These are phyloP conservation scores for Theristicus caerulescens DNA, from an alignment of 2,113 vertebrate species.

Conservation along the genomic window DNA sequence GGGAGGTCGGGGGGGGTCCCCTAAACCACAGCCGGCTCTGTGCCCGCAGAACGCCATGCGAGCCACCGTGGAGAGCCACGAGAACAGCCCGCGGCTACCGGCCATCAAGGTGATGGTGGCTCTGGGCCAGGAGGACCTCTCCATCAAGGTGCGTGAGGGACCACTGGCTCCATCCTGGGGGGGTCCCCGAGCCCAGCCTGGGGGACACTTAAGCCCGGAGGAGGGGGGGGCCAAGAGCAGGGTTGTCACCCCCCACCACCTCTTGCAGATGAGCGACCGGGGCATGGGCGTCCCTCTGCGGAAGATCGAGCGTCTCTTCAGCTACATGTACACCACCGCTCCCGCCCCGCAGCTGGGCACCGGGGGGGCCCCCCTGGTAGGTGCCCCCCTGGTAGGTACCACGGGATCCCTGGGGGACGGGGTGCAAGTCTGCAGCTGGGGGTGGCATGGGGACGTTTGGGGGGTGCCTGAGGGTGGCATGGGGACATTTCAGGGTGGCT, in stretches of 20 bases:
- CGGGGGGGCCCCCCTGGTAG: slow-evolving; percentile 82
- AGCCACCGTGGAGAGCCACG: slow-evolving; percentile 89
- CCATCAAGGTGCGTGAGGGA: slow-evolving; percentile 81
- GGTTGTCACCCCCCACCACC: neutral
- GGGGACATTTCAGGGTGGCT: neutral
- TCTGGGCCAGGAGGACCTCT: slow-evolving; percentile 90
- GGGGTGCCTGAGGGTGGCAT: neutral
- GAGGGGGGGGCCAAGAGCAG: rapidly evolving
- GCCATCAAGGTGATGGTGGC: slow-evolving; percentile 87
- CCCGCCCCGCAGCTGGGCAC: slow-evolving; percentile 83
- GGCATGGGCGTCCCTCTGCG: slow-evolving; percentile 89
- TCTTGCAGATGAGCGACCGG: slow-evolving; percentile 86
- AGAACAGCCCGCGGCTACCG: slow-evolving; percentile 78
- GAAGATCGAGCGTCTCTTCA: slow-evolving; percentile 91
- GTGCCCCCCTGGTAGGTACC: slow-evolving; percentile 62
- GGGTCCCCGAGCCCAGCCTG: neutral
- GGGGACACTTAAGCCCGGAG: rapidly evolving
- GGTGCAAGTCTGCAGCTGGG: rapidly evolving
- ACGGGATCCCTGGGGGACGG: rapidly evolving
- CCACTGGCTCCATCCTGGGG: rapidly evolving
- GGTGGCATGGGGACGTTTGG: neutral
- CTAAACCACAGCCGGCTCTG: neutral
- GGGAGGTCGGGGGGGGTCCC: neutral
- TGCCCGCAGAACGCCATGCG: slow-evolving; percentile 91
- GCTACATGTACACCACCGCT: slow-evolving; percentile 95